Evolutionary conservation across 1,140 invertebrate species (phyloP).

Genomic region (Atta texana): DNA sequence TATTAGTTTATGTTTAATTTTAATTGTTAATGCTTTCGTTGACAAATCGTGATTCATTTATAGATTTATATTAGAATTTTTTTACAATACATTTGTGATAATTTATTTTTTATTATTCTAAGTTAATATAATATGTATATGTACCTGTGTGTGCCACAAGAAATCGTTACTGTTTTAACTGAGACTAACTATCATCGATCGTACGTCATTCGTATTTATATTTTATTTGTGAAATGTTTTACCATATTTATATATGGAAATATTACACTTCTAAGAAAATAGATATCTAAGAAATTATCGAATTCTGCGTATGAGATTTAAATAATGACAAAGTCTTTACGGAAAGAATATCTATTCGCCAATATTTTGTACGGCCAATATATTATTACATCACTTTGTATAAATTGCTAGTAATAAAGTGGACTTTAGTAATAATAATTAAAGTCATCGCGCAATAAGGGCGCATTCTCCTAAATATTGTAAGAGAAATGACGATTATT

Average conservation of each 20-base stretch:
- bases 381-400: constrained; percentile 41
- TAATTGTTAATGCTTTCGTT: constrained; percentile 55
- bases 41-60: constrained; percentile 60
- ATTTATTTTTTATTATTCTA: constrained; percentile 75
- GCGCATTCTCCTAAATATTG: constrained; percentile 35
- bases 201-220: constrained; percentile 20
- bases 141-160: constrained; percentile 78
- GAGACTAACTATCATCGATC: background rate
- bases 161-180: constrained; percentile 60
- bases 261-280: background rate
- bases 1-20: constrained; percentile 38
- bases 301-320: background rate
- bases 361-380: constrained; percentile 29
- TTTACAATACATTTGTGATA: constrained; percentile 77
- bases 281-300: background rate
- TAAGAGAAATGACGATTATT: background rate
- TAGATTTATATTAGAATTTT: constrained; percentile 61
- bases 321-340: background rate
- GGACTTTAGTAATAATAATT: constrained; percentile 14
- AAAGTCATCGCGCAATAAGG: constrained; percentile 5
- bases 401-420: constrained; percentile 31
- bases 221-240: background rate
- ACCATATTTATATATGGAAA: constrained; percentile 3
- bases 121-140: constrained; percentile 65
- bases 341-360: background rate